phyloP scores from a whole-genome alignment of 2,888 invertebrate species.

The Margaritifera margaritifera region DNA sequence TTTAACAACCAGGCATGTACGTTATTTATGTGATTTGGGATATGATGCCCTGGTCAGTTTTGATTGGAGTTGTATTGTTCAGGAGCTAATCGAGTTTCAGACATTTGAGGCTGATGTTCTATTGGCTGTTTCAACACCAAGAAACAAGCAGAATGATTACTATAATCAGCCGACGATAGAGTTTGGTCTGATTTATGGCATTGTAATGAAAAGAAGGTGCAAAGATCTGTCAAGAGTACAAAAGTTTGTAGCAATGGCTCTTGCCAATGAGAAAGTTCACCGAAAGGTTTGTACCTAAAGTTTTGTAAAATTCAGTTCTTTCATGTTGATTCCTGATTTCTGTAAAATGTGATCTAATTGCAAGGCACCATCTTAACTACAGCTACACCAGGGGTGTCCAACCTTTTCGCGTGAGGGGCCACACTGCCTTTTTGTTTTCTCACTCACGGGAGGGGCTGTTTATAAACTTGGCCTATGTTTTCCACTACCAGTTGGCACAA shows the following conservation, averaged over 20 bases:
- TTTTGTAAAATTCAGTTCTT: no score
- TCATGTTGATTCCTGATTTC: neutral
- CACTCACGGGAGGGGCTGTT: neutral
- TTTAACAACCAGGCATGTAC: no score
- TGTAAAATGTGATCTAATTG: constrained; percentile 5
- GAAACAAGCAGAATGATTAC: neutral
- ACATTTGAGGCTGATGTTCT: constrained; percentile 1
- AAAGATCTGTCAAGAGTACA: constrained; percentile 6
- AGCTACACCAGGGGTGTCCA: no score
- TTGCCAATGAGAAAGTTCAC: constrained; percentile 8
- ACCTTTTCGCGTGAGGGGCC: no score
- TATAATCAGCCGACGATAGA: neutral
- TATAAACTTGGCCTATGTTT: neutral
- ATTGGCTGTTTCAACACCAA: constrained; percentile 3
- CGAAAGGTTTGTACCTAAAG: neutral
- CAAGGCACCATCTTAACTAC: neutral
- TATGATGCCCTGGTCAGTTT: constrained; percentile 1
- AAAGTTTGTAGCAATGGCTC: neutral
- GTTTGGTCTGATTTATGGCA: constrained; percentile 2
- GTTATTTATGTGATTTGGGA: neutral
- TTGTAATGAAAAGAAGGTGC: constrained; percentile 3
- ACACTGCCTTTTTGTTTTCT: neutral
- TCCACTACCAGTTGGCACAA: no score
- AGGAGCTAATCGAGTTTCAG: constrained; percentile 1
- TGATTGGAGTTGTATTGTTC: neutral